Percentiles rank a stretch among this genome's conserved stretches.
Evolutionary conservation across 2,113 vertebrate genomes (phyloP).

Genomic region (Notiomystis cincta): DNA sequence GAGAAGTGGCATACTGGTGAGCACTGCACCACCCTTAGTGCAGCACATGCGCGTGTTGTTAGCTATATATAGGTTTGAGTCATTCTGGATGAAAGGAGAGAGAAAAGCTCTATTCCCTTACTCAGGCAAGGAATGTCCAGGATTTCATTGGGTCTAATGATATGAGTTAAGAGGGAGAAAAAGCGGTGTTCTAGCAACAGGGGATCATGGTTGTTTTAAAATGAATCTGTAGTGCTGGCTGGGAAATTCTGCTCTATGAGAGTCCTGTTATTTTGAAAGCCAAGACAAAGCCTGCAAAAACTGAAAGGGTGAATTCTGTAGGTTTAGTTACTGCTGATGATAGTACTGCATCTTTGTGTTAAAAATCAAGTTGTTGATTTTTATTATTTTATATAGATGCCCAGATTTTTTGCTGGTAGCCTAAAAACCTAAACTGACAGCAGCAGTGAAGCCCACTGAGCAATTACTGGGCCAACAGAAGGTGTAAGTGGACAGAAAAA

Average conservation of each 20-base stretch:
- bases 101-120: background rate
- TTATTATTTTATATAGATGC: conserved; percentile 50
- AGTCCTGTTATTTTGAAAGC: conserved; percentile 12
- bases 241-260: background rate
- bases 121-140: background rate
- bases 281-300: conserved; percentile 38
- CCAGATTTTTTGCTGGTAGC: conserved; percentile 57
- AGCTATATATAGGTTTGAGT: background rate
- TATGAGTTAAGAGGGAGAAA: background rate
- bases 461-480: conserved; percentile 41
- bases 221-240: conserved; percentile 2
- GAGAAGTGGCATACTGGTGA: background rate
- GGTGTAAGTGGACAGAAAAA: conserved; percentile 9
- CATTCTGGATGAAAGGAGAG: background rate
- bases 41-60: background rate
- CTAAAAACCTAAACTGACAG: conserved; percentile 42
- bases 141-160: background rate
- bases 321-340: conserved; percentile 42
- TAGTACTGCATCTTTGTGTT: conserved; percentile 59
- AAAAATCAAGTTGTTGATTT: conserved; percentile 63
- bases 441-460: conserved; percentile 5
- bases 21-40: background rate
- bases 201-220: conserved; percentile 50
- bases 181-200: background rate
- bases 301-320: conserved; percentile 5